These are phyloP conservation scores for Fragum fragum DNA, from an alignment of 2,888 invertebrate species.

Conservation along the genomic window DNA sequence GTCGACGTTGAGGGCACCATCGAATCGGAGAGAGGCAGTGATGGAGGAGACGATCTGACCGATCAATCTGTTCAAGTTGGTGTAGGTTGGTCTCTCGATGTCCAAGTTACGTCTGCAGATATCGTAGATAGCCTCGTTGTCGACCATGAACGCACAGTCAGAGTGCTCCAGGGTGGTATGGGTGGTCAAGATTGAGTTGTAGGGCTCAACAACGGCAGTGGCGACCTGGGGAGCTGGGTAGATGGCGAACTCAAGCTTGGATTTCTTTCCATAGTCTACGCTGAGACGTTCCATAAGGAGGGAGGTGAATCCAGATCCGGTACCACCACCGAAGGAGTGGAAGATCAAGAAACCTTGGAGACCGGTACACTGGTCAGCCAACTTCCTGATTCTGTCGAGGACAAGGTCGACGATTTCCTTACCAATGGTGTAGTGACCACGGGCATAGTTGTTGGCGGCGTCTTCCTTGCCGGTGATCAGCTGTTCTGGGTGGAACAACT, in stretches of 20 bases:
- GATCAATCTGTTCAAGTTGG: conserved; percentile 96
- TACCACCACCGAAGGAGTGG: conserved; percentile 84
- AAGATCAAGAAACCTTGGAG: conserved; percentile 85
- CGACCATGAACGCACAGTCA: conserved; percentile 91
- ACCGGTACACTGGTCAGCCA: conserved; percentile 86
- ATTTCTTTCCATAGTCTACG: conserved; percentile 84
- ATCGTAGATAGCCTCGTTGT: conserved; percentile 93
- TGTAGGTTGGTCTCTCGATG: conserved; percentile 94
- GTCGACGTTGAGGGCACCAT: conserved; percentile 91
- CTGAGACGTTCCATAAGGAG: conserved; percentile 84
- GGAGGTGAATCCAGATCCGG: conserved; percentile 86
- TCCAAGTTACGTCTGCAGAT: conserved; percentile 93
- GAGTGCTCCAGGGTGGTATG: conserved; percentile 84
- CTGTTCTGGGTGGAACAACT: conserved; percentile 98
- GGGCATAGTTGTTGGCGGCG: conserved; percentile 98
- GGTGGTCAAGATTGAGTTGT: conserved; percentile 93
- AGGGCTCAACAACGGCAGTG: conserved; percentile 97
- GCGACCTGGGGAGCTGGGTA: conserved; percentile 90
- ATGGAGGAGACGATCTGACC: conserved; percentile 91
- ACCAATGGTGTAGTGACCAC: conserved; percentile 99
- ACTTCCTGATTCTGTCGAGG: conserved; percentile 86
- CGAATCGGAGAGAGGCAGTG: conserved; percentile 93
- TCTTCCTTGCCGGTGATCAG: conserved; percentile 98
- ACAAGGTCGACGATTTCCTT: conserved; percentile 91
- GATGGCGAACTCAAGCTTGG: conserved; percentile 87